Evolutionary conservation across 2,888 invertebrate species (phyloP), one percentile per base, ranked within the genome.

Genomic region (Oscheius sp.): DNA sequence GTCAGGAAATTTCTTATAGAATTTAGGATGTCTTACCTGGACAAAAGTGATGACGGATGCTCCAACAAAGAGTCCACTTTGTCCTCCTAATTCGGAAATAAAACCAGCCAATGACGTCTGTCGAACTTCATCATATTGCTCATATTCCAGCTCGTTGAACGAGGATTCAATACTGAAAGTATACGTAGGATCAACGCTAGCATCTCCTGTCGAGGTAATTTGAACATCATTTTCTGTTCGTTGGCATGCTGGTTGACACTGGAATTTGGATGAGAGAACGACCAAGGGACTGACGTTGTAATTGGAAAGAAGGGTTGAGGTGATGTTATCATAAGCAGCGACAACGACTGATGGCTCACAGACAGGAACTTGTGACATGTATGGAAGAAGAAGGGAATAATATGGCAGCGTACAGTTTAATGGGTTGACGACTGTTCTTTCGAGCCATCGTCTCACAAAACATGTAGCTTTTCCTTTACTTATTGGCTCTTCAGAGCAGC

Each of bases 41-140:
- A 77, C 75, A 26, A 77, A 69, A 9, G 75, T 74, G 68, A 75
- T 73, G 1, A 75, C 51, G 8, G 75, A 75, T 51, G 67, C 62
- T 1, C 77, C 77, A 24, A 77, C 68, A 36, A 77, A 77, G 2
- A 77, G 67, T 1, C 77, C 77, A 8, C 71, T 70, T 51, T 77
- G 77, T 2, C 77, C 77, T 9, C 77, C 77, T 2, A 77, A 56
- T 59, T 77, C 73, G 2, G 77, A 75, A 49, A 77, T 77, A 61
- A 77, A 77, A 0, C 74, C 73, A 28, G 74, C 71, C 5, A 73
- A 57, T 30, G 75, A 74, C 0, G 75, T 75, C 12, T 68, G 72
- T 41, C 70, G 30, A 1, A 75, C 66, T 41, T 77, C 77, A 22
- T 68, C 72, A 51, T 77, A 77, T 44, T 77, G 70, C 28, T 75